Base-by-base conservation (phyloP, 2,888 invertebrate genomes). In the Prenolepis imparis region DNA sequence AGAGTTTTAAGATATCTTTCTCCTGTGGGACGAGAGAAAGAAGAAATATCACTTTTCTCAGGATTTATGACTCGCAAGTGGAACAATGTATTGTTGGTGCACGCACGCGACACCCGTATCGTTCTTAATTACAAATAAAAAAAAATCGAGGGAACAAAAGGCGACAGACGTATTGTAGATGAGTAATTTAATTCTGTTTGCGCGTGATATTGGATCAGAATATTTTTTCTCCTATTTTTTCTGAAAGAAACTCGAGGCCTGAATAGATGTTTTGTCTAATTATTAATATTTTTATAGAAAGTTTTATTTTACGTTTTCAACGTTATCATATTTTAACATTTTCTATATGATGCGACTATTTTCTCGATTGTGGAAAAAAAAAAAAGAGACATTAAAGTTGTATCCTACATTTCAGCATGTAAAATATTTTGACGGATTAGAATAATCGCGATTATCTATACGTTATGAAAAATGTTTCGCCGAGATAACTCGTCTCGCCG, bases 131-230 rank as follows among this genome's bases (percentile, higher is more conserved):
- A 18, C 68, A 28, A 67, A 78, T 59, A 21, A 68, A 32, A 44
- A 21, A 68, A 32, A 59, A 21, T 59, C 3, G 18, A 59, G 44
- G 18, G 3, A 55, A 21, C 12, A 59, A 28, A 18, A 57, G 39
- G 3, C 28, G n/a, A 18, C 41, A 21, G 68, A 78, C 32, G 55
- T 59, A 12, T 41, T 52, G 72, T 48, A 72, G 61, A 63, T 73
- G 61, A 78, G 66, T 66, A 87, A 77, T 68, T 78, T 90, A 90
- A 90, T 90, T 89, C 85, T 84, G 86, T 89, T 90, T 86, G 81
- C 72, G 9, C 57, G 57, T 75, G 86, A 86, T 78, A 86, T 32
- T 72, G 84, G 84, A 82, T 78, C 72, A 64, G 66, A 81, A 52
- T 52, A 52, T 52, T 52, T 52, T n/a, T n/a, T 8, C 2, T 52